Percentiles rank a stretch among this genome's conserved stretches.
phyloP scores from a whole-genome alignment of 2,113 vertebrate genomes.

The Dromiciops gliroides region DNA sequence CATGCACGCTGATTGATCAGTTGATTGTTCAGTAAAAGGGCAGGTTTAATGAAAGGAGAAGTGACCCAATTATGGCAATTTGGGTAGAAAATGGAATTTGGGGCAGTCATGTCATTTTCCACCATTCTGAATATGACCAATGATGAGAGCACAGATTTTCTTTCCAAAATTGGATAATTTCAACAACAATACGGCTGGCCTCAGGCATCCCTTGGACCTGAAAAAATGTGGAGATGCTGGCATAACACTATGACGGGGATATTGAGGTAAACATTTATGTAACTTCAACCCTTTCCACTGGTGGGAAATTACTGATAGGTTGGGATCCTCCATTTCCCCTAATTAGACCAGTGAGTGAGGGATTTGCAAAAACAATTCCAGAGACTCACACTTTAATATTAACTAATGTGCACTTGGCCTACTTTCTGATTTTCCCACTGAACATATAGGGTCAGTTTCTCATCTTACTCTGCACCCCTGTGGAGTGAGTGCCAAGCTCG shows the following conservation, averaged over 20 bases:
- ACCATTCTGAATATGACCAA: conserved; percentile 47
- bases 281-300: conserved; percentile 66
- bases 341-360: conserved; percentile 82
- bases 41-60: conserved; percentile 42
- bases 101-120: conserved; percentile 46
- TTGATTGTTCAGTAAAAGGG: neutral
- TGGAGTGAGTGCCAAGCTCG: conserved; percentile 58
- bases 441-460: conserved; percentile 82
- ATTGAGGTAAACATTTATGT: conserved; percentile 78
- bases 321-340: conserved; percentile 79
- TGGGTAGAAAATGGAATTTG: conserved; percentile 65
- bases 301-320: conserved; percentile 78
- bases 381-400: conserved; percentile 83
- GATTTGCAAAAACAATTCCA: conserved; percentile 81
- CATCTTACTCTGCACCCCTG: conserved; percentile 76
- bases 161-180: conserved; percentile 57
- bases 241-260: conserved; percentile 52
- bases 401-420: conserved; percentile 82
- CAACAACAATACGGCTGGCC: conserved; percentile 18
- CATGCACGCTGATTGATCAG: neutral
- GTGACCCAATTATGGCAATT: conserved; percentile 38
- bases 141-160: neutral
- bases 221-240: conserved; percentile 50
- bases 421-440: conserved; percentile 82
- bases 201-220: conserved; percentile 28